phyloP scores from a whole-genome alignment of 2,113 vertebrate species.

The Pipra filicauda region DNA sequence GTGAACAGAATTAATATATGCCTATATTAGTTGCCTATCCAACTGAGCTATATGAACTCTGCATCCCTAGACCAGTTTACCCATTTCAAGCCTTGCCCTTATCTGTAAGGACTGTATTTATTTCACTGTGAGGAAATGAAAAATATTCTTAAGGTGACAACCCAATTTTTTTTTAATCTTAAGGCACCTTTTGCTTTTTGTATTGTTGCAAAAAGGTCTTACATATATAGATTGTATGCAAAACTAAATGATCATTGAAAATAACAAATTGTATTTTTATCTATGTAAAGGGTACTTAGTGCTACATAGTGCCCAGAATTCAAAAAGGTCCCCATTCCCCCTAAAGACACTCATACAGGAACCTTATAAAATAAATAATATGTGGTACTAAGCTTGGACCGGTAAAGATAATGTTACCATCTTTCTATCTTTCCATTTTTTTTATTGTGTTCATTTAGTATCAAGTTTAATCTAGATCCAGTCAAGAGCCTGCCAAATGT shows the following conservation, averaged over 20 bases:
- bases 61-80: background rate
- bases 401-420: background rate
- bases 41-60: background rate
- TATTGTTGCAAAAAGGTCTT: background rate
- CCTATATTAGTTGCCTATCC: too few species aligned
- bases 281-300: background rate
- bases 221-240: background rate
- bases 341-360: background rate
- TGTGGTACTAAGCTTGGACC: background rate
- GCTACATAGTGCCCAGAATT: background rate
- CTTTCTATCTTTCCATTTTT: background rate
- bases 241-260: background rate
- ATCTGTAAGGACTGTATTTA: background rate
- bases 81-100: background rate
- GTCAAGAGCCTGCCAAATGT: background rate
- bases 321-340: background rate
- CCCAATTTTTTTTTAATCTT: background rate
- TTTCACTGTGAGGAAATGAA: background rate
- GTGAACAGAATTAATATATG: background rate
- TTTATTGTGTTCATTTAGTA: background rate
- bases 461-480: background rate
- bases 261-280: background rate
- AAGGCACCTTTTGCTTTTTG: background rate
- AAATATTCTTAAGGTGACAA: background rate
- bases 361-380: background rate